phyloP scores from a whole-genome alignment of 30 jellyfish, hydroid and myxozoan species.

The Catostylus mosaicus region DNA sequence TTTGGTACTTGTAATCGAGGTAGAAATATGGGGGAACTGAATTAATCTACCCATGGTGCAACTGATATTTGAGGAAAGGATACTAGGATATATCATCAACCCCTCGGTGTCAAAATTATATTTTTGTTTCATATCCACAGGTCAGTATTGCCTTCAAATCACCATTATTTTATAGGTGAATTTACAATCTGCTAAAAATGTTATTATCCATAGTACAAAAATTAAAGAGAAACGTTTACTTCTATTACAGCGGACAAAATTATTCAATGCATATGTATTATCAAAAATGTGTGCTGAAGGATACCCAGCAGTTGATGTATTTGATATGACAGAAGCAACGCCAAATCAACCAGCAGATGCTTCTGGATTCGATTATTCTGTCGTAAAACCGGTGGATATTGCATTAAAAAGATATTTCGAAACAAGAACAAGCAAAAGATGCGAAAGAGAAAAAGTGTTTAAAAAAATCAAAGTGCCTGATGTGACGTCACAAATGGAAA shows the following conservation, averaged over 20 bases:
- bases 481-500: slow-evolving; percentile 15
- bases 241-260: slow-evolving; percentile 78
- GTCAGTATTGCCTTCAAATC: too few relatives aligned
- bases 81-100: too few relatives aligned
- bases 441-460: slow-evolving; percentile 64
- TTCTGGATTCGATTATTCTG: slow-evolving; percentile 58
- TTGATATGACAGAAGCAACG: slow-evolving; percentile 88
- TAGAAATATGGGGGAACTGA: too few relatives aligned
- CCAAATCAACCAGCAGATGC: slow-evolving; percentile 76
- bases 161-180: too few relatives aligned
- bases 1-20: too few relatives aligned
- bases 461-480: slow-evolving; percentile 41
- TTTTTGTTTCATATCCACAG: too few relatives aligned
- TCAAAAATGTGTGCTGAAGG: slow-evolving; percentile 93
- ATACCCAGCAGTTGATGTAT: slow-evolving; percentile 87
- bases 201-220: too few relatives aligned
- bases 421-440: slow-evolving; percentile 64
- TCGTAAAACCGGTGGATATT: slow-evolving; percentile 55
- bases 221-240: too few relatives aligned
- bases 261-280: slow-evolving; percentile 91
- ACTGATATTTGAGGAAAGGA: too few relatives aligned
- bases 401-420: slow-evolving; percentile 60
- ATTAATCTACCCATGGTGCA: too few relatives aligned
- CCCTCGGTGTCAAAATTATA: too few relatives aligned
- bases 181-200: too few relatives aligned